A percentile compares a stretch with the other conserved stretches of the same genome.
phyloP scores from a whole-genome alignment of 2,113 vertebrate species.

The Plecturocebus donacophilus region DNA sequence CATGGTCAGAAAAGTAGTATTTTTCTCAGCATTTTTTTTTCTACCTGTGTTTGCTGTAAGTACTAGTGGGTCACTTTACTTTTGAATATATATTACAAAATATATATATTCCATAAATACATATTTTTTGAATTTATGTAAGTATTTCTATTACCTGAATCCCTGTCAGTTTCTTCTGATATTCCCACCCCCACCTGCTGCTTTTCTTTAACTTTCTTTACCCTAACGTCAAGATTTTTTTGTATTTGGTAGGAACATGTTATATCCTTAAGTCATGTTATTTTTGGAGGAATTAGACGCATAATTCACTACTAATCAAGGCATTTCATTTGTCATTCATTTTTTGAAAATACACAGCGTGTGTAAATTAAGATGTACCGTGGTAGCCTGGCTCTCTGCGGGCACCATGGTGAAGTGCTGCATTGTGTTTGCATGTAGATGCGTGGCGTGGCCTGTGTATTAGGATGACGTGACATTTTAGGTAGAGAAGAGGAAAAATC shows the following conservation, averaged over 20 bases:
- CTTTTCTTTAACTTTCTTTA: background rate
- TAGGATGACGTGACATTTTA: background rate
- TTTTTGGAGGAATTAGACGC: background rate
- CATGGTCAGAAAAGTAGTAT: background rate
- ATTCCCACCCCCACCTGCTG: rapidly evolving
- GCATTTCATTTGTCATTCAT: background rate
- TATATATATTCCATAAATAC: background rate
- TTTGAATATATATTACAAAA: background rate
- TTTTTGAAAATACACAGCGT: background rate
- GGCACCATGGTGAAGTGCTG: too few species aligned
- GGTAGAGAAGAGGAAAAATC: background rate
- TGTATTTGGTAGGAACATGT: background rate
- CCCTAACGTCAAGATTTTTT: background rate
- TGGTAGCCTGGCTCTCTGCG: background rate
- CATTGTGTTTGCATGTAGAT: background rate
- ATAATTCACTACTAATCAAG: background rate
- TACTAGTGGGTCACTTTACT: background rate
- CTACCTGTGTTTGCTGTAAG: background rate
- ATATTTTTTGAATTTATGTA: background rate
- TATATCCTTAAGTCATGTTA: background rate
- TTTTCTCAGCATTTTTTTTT: background rate
- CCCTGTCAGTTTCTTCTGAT: background rate
- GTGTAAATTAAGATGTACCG: background rate
- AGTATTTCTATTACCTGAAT: background rate
- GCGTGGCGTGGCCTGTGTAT: background rate